Evolutionary conservation across 2,888 invertebrate species (phyloP).

Genomic region (Netelia inedita): DNA sequence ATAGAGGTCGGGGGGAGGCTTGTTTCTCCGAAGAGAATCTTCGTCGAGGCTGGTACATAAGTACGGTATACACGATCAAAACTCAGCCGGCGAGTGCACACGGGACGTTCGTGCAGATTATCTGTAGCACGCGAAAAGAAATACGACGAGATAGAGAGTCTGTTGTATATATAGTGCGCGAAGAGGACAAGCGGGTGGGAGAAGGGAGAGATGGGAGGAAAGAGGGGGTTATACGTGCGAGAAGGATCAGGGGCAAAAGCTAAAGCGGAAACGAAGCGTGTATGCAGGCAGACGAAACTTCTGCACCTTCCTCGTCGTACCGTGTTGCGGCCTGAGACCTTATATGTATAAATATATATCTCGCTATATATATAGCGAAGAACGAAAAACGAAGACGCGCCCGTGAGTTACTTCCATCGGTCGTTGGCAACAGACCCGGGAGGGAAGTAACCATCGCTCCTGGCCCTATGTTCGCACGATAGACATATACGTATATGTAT

Average conservation of each 20-base stretch:
- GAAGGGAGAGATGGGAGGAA: conserved; percentile 4
- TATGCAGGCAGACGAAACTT: conserved; percentile 51
- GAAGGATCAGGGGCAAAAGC: conserved; percentile 39
- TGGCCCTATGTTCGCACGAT: conserved; percentile 34
- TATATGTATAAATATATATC: conserved; percentile 16
- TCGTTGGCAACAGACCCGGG: conserved; percentile 45
- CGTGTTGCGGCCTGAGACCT: conserved; percentile 46
- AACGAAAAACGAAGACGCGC: conserved; percentile 44
- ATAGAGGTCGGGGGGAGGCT: not conserved
- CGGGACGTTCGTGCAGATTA: conserved; percentile 66
- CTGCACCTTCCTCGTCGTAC: conserved; percentile 45
- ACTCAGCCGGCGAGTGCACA: conserved; percentile 48
- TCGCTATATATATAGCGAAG: conserved; percentile 1
- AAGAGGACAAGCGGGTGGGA: conserved; percentile 1
- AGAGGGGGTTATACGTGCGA: conserved; percentile 8
- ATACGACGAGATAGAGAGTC: conserved; percentile 53
- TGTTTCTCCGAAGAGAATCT: conserved; percentile 14
- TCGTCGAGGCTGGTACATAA: conserved; percentile 5
- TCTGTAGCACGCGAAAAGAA: conserved; percentile 62
- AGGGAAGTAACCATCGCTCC: conserved; percentile 57
- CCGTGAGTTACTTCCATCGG: conserved; percentile 59
- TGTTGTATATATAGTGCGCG: conserved; percentile 31
- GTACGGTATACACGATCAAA: conserved; percentile 32
- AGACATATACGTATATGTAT: conserved; percentile 3
- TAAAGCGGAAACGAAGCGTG: conserved; percentile 51